Evolutionary conservation across 2,113 vertebrate species (phyloP).

Genomic region (Mellivora capensis): DNA sequence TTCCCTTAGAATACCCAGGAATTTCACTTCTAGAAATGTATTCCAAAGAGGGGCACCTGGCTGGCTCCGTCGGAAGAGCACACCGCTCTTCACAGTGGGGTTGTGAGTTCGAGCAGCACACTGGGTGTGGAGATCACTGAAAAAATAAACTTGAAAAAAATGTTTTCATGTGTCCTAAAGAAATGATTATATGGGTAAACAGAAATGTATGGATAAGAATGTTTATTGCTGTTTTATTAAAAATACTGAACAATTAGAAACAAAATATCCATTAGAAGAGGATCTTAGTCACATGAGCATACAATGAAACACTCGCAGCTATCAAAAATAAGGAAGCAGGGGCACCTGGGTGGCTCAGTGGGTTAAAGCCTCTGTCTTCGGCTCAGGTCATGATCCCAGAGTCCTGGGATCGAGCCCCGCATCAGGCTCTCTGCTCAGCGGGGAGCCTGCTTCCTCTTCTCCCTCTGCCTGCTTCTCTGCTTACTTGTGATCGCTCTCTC

Average conservation of each 20-base stretch:
- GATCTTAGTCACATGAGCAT: neutral
- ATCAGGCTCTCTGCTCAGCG: too few relatives aligned
- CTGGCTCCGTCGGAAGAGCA: neutral
- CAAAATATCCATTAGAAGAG: neutral
- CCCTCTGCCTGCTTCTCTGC: too few relatives aligned
- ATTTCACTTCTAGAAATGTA: constrained; percentile 37
- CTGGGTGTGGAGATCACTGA: neutral
- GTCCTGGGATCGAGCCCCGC: too few relatives aligned
- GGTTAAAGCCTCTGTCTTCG: too few relatives aligned
- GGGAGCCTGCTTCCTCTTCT: too few relatives aligned
- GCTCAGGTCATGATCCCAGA: too few relatives aligned
- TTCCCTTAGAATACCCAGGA: neutral
- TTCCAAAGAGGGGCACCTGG: neutral
- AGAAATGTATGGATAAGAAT: neutral
- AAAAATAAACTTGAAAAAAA: neutral
- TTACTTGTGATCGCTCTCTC: too few relatives aligned
- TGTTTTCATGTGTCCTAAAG: neutral
- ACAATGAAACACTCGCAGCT: neutral
- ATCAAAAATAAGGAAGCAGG: constrained; percentile 5
- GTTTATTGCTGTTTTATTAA: neutral
- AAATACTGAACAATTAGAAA: constrained; percentile 16
- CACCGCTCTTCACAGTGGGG: neutral
- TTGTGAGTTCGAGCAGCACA: neutral
- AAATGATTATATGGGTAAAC: neutral
- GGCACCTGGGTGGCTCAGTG: too few relatives aligned